Conservation (phyloP, 23 tunicate species). For the Corella eumyota region DNA sequence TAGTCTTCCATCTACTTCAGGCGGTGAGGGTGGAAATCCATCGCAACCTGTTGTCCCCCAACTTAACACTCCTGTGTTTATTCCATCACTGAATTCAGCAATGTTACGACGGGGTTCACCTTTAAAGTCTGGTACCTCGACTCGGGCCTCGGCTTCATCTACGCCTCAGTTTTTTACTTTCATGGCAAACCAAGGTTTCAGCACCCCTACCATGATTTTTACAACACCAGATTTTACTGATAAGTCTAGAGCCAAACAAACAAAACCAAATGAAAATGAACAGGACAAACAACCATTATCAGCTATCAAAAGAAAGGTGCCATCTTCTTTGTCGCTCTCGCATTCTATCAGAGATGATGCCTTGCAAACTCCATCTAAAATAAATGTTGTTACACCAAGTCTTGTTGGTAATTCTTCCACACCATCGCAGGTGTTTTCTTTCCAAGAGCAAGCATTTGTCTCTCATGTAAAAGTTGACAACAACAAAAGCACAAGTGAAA, state of each 20-base stretch:
- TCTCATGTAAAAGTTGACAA: not conserved
- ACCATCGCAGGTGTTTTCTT: conserved; percentile 33
- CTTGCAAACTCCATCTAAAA: conserved; percentile 68
- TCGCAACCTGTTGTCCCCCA: conserved; percentile 12
- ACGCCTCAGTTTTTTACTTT: conserved; percentile 85
- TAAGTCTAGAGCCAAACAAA: conserved; percentile 9
- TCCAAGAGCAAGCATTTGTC: conserved; percentile 16
- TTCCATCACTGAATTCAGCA: conserved; percentile 30
- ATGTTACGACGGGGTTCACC: conserved; percentile 33
- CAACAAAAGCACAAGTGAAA: not conserved
- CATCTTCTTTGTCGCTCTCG: not conserved
- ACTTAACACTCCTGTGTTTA: conserved; percentile 80
- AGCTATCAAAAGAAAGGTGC: conserved; percentile 12
- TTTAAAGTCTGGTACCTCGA: conserved; percentile 6
- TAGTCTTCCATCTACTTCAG: conserved; percentile 4
- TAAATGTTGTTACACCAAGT: conserved; percentile 62
- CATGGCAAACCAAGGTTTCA: conserved; percentile 28
- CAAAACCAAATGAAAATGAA: conserved; percentile 20
- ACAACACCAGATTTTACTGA: conserved; percentile 13
- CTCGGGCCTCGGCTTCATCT: conserved; percentile 3
- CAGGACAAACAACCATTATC: not conserved
- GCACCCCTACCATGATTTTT: conserved; percentile 39
- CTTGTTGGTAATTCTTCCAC: conserved; percentile 13
- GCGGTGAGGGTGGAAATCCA: not conserved
- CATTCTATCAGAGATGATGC: conserved; percentile 33